Conservation (phyloP, 2,797 vertebrate species). For the Silurus aristotelis region DNA sequence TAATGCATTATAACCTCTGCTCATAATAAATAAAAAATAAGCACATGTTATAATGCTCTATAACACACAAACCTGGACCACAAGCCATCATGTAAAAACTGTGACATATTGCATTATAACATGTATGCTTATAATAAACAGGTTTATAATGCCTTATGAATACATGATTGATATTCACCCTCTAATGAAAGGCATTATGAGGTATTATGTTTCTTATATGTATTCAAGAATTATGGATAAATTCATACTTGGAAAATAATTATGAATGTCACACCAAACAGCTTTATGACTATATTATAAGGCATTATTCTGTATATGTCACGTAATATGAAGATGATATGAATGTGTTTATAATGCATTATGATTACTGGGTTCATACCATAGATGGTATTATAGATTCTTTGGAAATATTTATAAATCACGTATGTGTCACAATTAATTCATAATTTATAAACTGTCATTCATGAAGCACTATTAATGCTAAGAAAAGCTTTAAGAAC, state of each 20-base stretch:
- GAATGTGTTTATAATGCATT: not conserved
- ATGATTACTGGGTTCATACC: not conserved
- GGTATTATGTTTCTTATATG: not conserved
- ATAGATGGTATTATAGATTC: not conserved
- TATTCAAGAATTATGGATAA: not conserved
- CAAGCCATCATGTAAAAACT: not conserved
- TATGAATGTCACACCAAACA: not conserved
- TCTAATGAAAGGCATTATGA: not conserved
- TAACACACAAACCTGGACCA: not conserved
- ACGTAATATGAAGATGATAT: not conserved
- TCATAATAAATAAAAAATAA: not conserved
- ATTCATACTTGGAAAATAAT: not conserved
- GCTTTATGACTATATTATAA: not conserved
- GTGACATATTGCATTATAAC: not conserved
- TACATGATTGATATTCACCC: not conserved
- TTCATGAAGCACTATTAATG: not conserved
- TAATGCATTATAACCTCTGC: not conserved
- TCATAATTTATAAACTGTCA: not conserved
- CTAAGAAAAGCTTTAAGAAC: not conserved
- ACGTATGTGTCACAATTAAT: not conserved
- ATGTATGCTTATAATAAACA: not conserved
- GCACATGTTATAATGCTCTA: not conserved
- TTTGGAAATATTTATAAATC: not conserved
- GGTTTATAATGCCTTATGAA: not conserved
- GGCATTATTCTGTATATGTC: not conserved